These are phyloP conservation scores for Cynocephalus volans DNA, from an alignment of 2,113 vertebrate species.

Conservation along the genomic window DNA sequence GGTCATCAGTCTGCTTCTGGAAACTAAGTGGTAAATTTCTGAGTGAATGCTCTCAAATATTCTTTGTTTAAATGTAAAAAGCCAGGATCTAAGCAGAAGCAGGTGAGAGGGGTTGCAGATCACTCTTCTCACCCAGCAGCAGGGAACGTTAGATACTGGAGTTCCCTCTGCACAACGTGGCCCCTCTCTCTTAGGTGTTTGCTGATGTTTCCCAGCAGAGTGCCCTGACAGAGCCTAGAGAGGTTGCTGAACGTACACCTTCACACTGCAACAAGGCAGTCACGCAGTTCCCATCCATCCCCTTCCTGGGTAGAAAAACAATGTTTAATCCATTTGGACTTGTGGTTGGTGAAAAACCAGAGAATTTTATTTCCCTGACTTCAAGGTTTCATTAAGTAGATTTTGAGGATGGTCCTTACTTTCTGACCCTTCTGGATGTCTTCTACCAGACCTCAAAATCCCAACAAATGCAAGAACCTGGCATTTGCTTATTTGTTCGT, in stretches of 20 bases:
- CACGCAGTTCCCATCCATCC: not conserved
- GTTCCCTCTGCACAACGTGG: not conserved
- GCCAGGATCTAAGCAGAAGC: not conserved
- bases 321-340: not conserved
- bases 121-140: not conserved
- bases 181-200: not conserved
- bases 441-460: not conserved
- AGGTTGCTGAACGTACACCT: not conserved
- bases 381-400: not conserved
- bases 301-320: not conserved
- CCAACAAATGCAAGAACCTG: not conserved
- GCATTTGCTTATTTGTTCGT: not conserved
- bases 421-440: not conserved
- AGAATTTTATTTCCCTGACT: not conserved
- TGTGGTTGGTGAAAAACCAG: not conserved
- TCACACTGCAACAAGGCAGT: not conserved
- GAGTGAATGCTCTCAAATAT: not conserved
- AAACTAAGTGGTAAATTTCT: not conserved
- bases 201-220: not conserved
- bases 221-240: not conserved
- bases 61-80: not conserved
- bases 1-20: not conserved
- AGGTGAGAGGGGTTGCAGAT: not conserved
- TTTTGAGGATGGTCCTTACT: not conserved
- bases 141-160: too few species aligned